phyloP scores from a whole-genome alignment of 1,140 invertebrate genomes.

The Polypedilum vanderplanki region DNA sequence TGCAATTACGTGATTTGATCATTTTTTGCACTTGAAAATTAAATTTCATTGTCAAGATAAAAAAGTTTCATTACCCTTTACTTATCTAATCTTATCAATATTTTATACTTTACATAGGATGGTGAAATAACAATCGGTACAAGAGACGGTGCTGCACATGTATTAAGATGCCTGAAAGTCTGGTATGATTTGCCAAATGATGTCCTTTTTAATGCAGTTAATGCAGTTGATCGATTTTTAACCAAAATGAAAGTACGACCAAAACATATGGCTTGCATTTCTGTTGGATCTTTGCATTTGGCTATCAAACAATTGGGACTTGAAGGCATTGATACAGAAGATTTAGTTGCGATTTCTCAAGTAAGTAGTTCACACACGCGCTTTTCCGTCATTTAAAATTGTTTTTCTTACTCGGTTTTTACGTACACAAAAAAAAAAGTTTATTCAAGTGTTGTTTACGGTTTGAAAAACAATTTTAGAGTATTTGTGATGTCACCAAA shows the following conservation, averaged over 20 bases:
- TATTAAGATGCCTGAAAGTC: constrained; percentile 70
- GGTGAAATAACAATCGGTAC: constrained; percentile 65
- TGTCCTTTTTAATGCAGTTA: constrained; percentile 67
- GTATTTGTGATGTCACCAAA: not conserved
- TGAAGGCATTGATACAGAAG: constrained; percentile 42
- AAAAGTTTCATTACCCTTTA: not conserved
- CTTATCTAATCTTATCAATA: too few relatives aligned
- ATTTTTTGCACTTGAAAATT: not conserved
- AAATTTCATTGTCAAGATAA: not conserved
- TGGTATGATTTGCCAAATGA: constrained; percentile 74
- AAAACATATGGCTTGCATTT: constrained; percentile 44
- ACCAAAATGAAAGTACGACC: constrained; percentile 60
- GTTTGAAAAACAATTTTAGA: not conserved
- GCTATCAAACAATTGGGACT: constrained; percentile 43
- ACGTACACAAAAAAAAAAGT: not conserved
- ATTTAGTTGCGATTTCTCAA: constrained; percentile 45
- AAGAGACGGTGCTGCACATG: constrained; percentile 68
- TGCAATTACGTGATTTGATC: not conserved
- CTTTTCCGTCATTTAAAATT: not conserved
- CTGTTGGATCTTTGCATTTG: constrained; percentile 43
- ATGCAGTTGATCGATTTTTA: constrained; percentile 67
- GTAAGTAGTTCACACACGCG: constrained; percentile 32
- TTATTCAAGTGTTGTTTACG: not conserved
- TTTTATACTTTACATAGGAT: constrained; percentile 34
- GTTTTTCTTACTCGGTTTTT: not conserved